phyloP scores from a whole-genome alignment of 2,888 invertebrate species.

The Mythimna ferrago region DNA sequence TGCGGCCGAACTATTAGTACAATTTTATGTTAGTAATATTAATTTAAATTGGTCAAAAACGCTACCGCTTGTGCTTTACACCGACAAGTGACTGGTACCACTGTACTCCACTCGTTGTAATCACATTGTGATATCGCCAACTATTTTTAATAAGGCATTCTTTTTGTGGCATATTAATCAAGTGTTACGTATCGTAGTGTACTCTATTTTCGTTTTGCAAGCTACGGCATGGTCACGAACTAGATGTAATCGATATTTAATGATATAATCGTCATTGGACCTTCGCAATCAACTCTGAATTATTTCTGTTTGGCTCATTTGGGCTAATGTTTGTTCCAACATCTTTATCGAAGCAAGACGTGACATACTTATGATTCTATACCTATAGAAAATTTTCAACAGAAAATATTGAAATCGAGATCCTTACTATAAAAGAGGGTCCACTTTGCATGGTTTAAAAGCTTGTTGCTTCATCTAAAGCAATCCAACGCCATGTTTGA shows the following conservation, averaged over 20 bases:
- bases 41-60: constrained; percentile 14
- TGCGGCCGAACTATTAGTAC: not conserved
- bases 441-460: no score
- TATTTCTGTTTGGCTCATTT: constrained; percentile 21
- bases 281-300: constrained; percentile 40
- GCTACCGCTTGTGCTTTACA: constrained; percentile 31
- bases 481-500: no score
- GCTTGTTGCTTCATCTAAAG: no score
- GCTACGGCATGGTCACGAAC: constrained; percentile 47
- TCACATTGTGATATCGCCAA: constrained; percentile 59
- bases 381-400: no score
- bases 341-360: not conserved
- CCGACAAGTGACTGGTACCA: constrained; percentile 66
- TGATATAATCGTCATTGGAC: constrained; percentile 42
- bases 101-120: constrained; percentile 58
- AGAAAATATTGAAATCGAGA: no score
- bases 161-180: constrained; percentile 67
- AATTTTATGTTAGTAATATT: not conserved
- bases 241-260: constrained; percentile 58
- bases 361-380: not conserved
- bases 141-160: constrained; percentile 65
- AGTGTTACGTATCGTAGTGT: constrained; percentile 63
- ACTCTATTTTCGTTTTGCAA: constrained; percentile 61
- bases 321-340: constrained; percentile 4
- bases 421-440: not conserved